A percentile compares a stretch with the other conserved stretches of the same genome.
These are phyloP conservation scores for Glossosoma conforme DNA, from an alignment of 1,140 invertebrate species.

Conservation along the genomic window DNA sequence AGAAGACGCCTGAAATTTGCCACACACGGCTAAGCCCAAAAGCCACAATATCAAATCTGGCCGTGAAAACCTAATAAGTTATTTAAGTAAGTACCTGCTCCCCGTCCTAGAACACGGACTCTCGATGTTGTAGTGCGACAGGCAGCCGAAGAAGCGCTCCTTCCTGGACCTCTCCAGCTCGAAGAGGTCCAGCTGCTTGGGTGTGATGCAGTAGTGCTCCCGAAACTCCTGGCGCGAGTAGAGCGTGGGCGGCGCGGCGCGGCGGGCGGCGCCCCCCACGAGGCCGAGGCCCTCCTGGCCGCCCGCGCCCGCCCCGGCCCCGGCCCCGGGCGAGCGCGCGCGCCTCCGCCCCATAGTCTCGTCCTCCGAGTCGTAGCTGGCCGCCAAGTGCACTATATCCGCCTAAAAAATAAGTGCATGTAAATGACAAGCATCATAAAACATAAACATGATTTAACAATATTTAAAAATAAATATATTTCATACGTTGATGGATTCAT, in stretches of 20 bases:
- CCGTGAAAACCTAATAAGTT: too few species aligned
- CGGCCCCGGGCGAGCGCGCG: constrained; percentile 51
- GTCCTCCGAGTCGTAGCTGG: constrained; percentile 68
- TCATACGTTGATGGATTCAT: too few species aligned
- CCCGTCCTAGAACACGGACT: constrained; percentile 51
- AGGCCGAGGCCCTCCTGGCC: constrained; percentile 37
- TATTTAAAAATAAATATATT: too few species aligned
- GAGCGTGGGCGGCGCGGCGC: constrained; percentile 53
- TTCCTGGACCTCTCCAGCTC: constrained; percentile 64
- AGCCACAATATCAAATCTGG: too few species aligned
- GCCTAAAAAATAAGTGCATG: constrained; percentile 47
- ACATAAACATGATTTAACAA: background rate
- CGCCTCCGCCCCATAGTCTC: constrained; percentile 57
- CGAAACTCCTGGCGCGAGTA: constrained; percentile 71
- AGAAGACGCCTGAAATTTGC: too few species aligned
- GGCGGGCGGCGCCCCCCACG: constrained; percentile 1
- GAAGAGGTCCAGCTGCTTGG: constrained; percentile 79
- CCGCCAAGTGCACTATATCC: constrained; percentile 59
- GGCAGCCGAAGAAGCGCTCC: constrained; percentile 76
- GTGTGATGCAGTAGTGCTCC: constrained; percentile 86
- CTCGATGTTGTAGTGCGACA: constrained; percentile 67
- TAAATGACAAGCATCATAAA: background rate
- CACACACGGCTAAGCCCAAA: too few species aligned
- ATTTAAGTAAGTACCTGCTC: constrained; percentile 26
- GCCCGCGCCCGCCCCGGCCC: constrained; percentile 48